A percentile compares a stretch with the other conserved stretches of the same genome.
Evolutionary conservation across 2,113 vertebrate species (phyloP).

Genomic region (Accipiter cooperii): DNA sequence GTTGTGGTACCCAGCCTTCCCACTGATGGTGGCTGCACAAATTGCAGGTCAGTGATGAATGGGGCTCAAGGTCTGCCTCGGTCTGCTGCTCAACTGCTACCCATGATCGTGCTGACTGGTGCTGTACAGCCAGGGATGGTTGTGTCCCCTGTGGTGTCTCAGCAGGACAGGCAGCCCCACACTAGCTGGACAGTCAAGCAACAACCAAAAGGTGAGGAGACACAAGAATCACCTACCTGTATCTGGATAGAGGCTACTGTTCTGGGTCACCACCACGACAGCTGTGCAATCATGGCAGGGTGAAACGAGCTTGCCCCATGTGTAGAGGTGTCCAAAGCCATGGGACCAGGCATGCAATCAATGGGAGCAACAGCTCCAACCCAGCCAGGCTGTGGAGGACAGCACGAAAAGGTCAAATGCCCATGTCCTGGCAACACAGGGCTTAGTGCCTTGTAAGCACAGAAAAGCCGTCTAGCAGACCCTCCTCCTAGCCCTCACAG

Average conservation of each 20-base stretch:
- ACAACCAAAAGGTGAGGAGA: neutral
- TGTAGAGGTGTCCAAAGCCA: neutral
- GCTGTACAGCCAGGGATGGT: neutral
- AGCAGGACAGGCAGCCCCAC: neutral
- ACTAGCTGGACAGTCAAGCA: neutral
- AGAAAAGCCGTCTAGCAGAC: neutral
- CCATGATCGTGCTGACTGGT: rapidly evolving
- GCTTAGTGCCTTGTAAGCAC: neutral
- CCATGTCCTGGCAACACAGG: neutral
- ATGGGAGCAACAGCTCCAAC: neutral
- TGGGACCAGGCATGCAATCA: neutral
- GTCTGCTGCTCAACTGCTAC: neutral
- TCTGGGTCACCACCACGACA: neutral
- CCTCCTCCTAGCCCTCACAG: neutral
- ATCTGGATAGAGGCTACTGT: neutral
- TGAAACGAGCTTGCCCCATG: rapidly evolving
- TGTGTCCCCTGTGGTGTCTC: neutral
- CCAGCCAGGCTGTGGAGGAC: neutral
- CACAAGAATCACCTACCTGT: rapidly evolving
- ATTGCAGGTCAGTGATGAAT: neutral
- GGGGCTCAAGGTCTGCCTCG: neutral
- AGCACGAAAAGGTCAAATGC: rapidly evolving
- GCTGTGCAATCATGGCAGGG: neutral
- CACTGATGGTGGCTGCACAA: too few relatives aligned
- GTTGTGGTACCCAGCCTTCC: neutral